Percentiles rank a stretch among this genome's conserved stretches.
Conservation (phyloP, 2,888 invertebrate species). For the Rutpela maculata region DNA sequence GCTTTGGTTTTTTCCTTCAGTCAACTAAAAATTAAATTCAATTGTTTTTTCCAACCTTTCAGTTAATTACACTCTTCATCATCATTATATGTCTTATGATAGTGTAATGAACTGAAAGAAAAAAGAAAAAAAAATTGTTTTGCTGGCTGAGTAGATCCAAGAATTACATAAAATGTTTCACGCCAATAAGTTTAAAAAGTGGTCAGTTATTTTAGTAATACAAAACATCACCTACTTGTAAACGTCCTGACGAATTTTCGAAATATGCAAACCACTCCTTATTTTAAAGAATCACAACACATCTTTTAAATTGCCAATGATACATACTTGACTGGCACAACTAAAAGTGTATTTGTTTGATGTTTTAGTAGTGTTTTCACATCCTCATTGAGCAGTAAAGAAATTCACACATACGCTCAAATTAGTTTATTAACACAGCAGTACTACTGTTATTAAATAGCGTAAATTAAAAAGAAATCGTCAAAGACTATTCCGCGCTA, state of each 20-base stretch:
- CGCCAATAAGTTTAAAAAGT: no score
- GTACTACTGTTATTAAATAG: not conserved
- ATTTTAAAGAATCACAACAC: not conserved
- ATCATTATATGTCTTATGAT: no score
- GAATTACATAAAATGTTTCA: no score
- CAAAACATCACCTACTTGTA: not conserved
- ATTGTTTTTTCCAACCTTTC: no score
- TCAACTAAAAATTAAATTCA: no score
- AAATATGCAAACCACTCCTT: not conserved
- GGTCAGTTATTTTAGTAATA: not conserved
- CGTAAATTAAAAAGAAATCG: not conserved
- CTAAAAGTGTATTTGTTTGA: not conserved
- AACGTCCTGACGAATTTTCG: not conserved
- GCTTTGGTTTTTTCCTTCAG: no score
- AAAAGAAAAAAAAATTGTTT: no score
- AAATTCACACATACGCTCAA: constrained; percentile 21
- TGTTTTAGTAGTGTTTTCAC: not conserved
- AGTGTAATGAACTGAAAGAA: no score
- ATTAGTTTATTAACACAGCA: not conserved
- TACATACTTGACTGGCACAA: not conserved
- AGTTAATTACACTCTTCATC: no score
- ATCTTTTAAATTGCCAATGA: not conserved
- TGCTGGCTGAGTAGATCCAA: no score
- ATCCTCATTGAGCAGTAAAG: not conserved
- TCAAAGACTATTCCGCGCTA: not conserved